Percentiles rank a stretch among this genome's conserved stretches.
Evolutionary conservation across 2,888 invertebrate species (phyloP).

Genomic region (Athrips mouffetella): DNA sequence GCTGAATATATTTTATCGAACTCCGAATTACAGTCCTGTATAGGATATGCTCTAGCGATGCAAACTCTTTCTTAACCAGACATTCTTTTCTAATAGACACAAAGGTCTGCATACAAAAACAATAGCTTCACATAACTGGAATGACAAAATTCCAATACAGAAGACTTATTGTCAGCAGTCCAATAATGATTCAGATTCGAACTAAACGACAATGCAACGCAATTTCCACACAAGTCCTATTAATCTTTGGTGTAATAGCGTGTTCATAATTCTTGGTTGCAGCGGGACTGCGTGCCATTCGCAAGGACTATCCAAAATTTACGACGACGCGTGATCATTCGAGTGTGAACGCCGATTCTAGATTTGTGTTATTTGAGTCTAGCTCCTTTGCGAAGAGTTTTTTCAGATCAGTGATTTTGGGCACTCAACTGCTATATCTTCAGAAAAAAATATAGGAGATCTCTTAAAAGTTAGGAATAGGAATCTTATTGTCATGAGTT

Average conservation of each 20-base stretch:
- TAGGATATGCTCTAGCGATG: too few relatives aligned
- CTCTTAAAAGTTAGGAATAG: too few relatives aligned
- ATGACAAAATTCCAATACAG: too few relatives aligned
- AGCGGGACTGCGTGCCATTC: constrained; percentile 17
- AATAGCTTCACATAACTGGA: too few relatives aligned
- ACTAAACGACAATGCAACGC: constrained; percentile 10
- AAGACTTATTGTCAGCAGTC: neutral
- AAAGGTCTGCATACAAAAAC: too few relatives aligned
- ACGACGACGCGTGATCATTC: constrained; percentile 18
- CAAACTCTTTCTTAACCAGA: too few relatives aligned
- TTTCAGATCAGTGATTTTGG: neutral
- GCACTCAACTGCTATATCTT: too few relatives aligned
- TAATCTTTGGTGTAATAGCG: constrained; percentile 19
- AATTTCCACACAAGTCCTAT: constrained; percentile 15
- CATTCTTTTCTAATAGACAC: too few relatives aligned
- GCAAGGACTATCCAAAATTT: constrained; percentile 21
- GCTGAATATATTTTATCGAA: too few relatives aligned
- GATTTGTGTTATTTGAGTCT: constrained; percentile 12
- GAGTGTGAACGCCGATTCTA: constrained; percentile 16
- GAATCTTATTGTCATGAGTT: too few relatives aligned
- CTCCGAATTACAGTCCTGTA: too few relatives aligned
- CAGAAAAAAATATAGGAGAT: too few relatives aligned
- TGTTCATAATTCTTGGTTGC: constrained; percentile 22
- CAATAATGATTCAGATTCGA: neutral
- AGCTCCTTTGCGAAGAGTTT: neutral